Percentiles rank a stretch among this genome's conserved stretches.
These are phyloP conservation scores for Anguilla rostrata DNA, from an alignment of 2,113 vertebrate genomes.

Conservation along the genomic window DNA sequence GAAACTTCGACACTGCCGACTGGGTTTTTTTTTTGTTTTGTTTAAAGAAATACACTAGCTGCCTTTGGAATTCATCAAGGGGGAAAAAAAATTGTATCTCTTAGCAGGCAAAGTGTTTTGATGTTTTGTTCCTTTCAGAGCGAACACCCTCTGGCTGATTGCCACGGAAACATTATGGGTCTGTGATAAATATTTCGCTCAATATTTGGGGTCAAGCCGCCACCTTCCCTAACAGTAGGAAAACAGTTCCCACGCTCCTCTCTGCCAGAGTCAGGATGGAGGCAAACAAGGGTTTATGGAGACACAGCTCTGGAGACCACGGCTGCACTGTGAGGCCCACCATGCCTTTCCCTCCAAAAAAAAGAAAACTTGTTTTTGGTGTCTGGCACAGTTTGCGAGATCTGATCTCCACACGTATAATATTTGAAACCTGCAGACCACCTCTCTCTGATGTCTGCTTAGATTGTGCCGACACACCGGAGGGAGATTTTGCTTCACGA, in stretches of 20 bases:
- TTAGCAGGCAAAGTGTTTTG: slow-evolving; percentile 34
- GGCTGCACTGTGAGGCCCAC: slow-evolving; percentile 8
- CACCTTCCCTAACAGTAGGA: slow-evolving; percentile 39
- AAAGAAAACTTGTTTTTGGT: slow-evolving; percentile 10
- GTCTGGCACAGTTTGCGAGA: slow-evolving; percentile 19
- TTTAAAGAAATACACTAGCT: slow-evolving; percentile 8
- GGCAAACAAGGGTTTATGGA: slow-evolving; percentile 27
- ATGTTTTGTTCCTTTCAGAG: slow-evolving; percentile 19
- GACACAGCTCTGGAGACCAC: slow-evolving; percentile 15
- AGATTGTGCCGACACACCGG: slow-evolving; percentile 24
- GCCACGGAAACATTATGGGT: slow-evolving; percentile 42
- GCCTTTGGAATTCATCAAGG: neutral
- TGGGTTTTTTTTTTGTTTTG: neutral
- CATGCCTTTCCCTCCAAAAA: slow-evolving; percentile 26
- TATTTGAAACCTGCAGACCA: slow-evolving; percentile 27
- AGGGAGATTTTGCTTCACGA: slow-evolving; percentile 48
- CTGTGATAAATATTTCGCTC: slow-evolving; percentile 30
- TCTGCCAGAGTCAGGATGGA: slow-evolving; percentile 42
- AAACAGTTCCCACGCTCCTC: slow-evolving; percentile 59
- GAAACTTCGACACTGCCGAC: neutral
- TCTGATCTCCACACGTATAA: slow-evolving; percentile 33
- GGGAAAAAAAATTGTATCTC: neutral
- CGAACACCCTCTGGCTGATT: slow-evolving; percentile 33
- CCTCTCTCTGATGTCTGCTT: slow-evolving; percentile 27
- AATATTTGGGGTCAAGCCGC: slow-evolving; percentile 54